Evolutionary conservation across 2,888 invertebrate genomes (phyloP), one percentile per base, ranked within the genome.

Genomic region (Trachelus stipa): DNA sequence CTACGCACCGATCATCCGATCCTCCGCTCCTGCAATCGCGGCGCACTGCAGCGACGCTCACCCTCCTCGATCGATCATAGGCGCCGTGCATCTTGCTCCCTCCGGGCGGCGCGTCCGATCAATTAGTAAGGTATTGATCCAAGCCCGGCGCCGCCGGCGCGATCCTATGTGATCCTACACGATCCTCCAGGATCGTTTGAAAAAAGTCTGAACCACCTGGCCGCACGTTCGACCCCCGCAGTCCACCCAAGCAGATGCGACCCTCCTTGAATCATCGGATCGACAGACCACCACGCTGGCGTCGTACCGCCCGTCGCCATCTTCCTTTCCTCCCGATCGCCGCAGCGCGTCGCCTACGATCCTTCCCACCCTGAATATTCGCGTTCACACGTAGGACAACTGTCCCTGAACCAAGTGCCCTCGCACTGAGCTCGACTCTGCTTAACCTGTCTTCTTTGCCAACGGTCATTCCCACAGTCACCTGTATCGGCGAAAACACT

Each of bases 381-480:
- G 15, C 40, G 40, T 40, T 40, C 40, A 40, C 40, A 40, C 40
- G 15, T 40, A 40, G 40, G 15, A 15, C 40, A 40, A 40, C 40
- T 33, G 69, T 69, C 69, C 69, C 69, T 30, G 12, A 30, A 69
- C 33, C 69, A 30, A 69, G 31, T 30, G 69, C 33, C 69, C 31
- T 69, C 69, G 30, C 69, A 33, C 33, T 69, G 69, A 69, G 15
- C 69, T 69, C 69, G 69, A 40, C 40, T 40, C 69, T 4, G 30
- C 69, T 69, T 33, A 69, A 69, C 73, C 73, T 73, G 73, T 73
- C 73, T 69, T 73, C 73, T 68, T 71, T 69, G 77, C 83, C 88
- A 90, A 90, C 90, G 90, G 90, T 87, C 89, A 90, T 90, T 90
- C 90, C 90, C 90, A 90, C 90, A 90, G 88, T 90, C 90, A 90